Evolutionary conservation across 2,888 invertebrate genomes (phyloP).

Genomic region (Nasonia oneida): DNA sequence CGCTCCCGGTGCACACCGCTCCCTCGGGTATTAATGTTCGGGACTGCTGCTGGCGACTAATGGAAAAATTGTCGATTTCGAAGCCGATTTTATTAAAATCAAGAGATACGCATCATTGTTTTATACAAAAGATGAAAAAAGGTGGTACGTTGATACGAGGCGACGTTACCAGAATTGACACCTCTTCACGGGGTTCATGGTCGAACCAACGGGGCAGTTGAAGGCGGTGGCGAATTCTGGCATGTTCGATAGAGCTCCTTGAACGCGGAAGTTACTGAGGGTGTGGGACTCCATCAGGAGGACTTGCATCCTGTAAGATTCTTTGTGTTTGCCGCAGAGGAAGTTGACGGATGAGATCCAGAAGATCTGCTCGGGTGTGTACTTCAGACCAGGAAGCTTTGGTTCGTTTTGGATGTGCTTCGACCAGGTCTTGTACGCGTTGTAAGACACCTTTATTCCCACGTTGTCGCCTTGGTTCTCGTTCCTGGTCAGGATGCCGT

Average conservation of each 20-base stretch:
- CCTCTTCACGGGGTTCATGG: slow-evolving; percentile 42
- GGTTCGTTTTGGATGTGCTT: background rate
- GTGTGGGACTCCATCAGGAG: slow-evolving; percentile 31
- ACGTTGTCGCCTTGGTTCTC: slow-evolving; percentile 44
- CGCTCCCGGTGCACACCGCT: no score
- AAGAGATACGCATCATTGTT: background rate
- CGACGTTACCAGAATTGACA: slow-evolving; percentile 29
- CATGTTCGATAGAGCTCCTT: slow-evolving; percentile 35
- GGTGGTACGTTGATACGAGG: background rate
- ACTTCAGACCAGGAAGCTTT: slow-evolving; percentile 30
- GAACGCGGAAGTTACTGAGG: slow-evolving; percentile 11
- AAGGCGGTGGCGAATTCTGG: slow-evolving; percentile 29
- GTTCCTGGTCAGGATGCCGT: slow-evolving; percentile 30
- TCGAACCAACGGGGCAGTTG: slow-evolving; percentile 11
- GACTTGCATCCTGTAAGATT: background rate
- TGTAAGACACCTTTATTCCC: slow-evolving; percentile 24
- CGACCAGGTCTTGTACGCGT: slow-evolving; percentile 29
- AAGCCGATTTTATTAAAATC: background rate
- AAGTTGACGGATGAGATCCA: slow-evolving; percentile 32
- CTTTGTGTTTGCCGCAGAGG: slow-evolving; percentile 16
- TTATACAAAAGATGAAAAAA: slow-evolving; percentile 2
- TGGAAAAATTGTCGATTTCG: background rate
- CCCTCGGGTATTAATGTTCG: slow-evolving; percentile 1
- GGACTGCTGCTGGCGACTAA: background rate
- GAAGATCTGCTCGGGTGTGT: slow-evolving; percentile 51